Conservation (phyloP, 2,113 vertebrate species). For the Puma concolor region DNA sequence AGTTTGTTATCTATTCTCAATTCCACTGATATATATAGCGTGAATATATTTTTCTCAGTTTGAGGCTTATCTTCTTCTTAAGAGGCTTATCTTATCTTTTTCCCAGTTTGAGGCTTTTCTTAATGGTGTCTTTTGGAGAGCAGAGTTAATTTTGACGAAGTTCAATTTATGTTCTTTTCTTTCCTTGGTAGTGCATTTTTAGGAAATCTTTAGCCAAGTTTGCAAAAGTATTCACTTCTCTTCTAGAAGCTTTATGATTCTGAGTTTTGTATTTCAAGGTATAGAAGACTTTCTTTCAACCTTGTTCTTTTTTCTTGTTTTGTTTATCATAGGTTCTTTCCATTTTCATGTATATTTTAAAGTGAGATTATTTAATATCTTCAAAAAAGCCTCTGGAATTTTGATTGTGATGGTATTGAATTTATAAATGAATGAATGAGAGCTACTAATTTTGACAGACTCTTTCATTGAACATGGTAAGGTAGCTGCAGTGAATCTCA, state of each 20-base stretch:
- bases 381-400: neutral
- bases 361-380: neutral
- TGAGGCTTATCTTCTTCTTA: neutral
- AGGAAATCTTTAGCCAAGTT: neutral
- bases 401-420: neutral
- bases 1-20: neutral
- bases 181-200: neutral
- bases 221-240: neutral
- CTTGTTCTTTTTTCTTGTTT: slow-evolving; percentile 10
- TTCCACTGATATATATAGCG: neutral
- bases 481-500: neutral
- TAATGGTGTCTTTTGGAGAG: neutral
- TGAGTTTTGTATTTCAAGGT: slow-evolving; percentile 5
- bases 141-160: slow-evolving; percentile 23
- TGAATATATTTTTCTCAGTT: slow-evolving; percentile 7
- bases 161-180: neutral
- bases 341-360: neutral
- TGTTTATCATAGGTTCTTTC: neutral
- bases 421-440: neutral
- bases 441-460: neutral
- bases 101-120: neutral
- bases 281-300: neutral
- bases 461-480: neutral
- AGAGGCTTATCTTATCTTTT: neutral
- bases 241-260: slow-evolving; percentile 34